These are phyloP conservation scores for Hemibagrus guttatus DNA, from an alignment of 2,797 vertebrate genomes.

Conservation along the genomic window DNA sequence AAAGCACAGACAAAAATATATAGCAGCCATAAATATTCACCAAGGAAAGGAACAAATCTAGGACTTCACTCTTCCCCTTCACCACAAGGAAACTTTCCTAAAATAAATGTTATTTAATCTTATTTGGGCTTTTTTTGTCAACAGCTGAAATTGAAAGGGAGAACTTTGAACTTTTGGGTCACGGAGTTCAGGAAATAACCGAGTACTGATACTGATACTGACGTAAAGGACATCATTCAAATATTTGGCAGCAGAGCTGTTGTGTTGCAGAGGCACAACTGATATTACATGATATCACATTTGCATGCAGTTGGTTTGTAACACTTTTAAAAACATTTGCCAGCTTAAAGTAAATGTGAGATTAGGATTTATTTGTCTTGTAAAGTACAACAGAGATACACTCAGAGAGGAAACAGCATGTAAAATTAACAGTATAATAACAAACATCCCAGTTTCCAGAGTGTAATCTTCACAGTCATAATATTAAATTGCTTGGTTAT, in stretches of 20 bases:
- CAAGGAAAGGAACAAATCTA: slow-evolving; percentile 36
- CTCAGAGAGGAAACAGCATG: not conserved
- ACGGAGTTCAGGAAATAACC: slow-evolving; percentile 10
- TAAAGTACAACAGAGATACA: not conserved
- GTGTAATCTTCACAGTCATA: not conserved
- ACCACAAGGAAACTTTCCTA: slow-evolving; percentile 37
- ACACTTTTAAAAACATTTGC: not conserved
- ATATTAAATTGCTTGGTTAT: not conserved
- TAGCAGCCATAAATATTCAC: slow-evolving; percentile 32
- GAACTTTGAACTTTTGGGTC: slow-evolving; percentile 6
- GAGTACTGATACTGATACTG: slow-evolving; percentile 9
- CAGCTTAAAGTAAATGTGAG: not conserved
- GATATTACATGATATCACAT: not conserved
- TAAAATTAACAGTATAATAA: not conserved
- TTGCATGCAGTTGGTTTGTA: not conserved
- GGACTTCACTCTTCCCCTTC: slow-evolving; percentile 29
- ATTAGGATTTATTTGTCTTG: slow-evolving; percentile 3
- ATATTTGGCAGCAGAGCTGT: not conserved
- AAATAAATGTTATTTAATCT: slow-evolving; percentile 44
- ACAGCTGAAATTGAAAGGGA: not conserved
- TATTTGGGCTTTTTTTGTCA: slow-evolving; percentile 34
- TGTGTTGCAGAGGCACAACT: not conserved
- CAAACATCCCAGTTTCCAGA: not conserved
- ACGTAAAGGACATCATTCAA: not conserved
- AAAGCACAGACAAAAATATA: slow-evolving; percentile 50